phyloP scores from a whole-genome alignment of 2,888 invertebrate genomes.

The Xestia ashworthii region DNA sequence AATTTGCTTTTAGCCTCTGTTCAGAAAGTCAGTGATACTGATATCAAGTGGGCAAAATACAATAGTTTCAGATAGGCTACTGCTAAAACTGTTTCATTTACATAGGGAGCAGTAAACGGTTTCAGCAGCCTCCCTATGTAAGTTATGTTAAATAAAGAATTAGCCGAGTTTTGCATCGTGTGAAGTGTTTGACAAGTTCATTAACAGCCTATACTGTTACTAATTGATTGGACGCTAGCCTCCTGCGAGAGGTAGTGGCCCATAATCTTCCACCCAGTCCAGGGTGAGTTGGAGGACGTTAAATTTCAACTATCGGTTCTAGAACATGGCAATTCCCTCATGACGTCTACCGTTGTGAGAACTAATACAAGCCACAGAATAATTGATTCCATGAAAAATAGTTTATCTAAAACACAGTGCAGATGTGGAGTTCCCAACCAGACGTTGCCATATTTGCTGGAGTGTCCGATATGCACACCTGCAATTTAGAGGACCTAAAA shows the following conservation, averaged over 20 bases:
- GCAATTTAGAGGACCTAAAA: background rate
- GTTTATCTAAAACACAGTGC: background rate
- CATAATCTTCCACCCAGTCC: background rate
- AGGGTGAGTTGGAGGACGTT: background rate
- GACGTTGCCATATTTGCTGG: background rate
- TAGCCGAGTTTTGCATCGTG: too few species aligned
- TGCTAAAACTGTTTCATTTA: background rate
- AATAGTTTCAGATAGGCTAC: background rate
- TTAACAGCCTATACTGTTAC: too few species aligned
- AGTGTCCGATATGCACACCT: background rate
- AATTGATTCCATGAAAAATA: background rate
- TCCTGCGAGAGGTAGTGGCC: background rate
- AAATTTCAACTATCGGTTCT: background rate
- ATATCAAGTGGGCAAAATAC: background rate
- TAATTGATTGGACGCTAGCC: too few species aligned
- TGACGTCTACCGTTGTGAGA: background rate
- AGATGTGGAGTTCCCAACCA: background rate
- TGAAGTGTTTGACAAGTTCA: too few species aligned
- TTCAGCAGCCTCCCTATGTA: background rate
- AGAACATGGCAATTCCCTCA: background rate
- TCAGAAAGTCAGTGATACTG: background rate
- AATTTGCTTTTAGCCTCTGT: background rate
- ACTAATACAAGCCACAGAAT: background rate
- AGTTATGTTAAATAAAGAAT: background rate
- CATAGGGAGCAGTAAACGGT: too few species aligned